Percentiles rank a stretch among this genome's conserved stretches.
Conservation (phyloP, 37 sponge, comb jelly and placozoan genomes). For the Petrosia ficiformis region DNA sequence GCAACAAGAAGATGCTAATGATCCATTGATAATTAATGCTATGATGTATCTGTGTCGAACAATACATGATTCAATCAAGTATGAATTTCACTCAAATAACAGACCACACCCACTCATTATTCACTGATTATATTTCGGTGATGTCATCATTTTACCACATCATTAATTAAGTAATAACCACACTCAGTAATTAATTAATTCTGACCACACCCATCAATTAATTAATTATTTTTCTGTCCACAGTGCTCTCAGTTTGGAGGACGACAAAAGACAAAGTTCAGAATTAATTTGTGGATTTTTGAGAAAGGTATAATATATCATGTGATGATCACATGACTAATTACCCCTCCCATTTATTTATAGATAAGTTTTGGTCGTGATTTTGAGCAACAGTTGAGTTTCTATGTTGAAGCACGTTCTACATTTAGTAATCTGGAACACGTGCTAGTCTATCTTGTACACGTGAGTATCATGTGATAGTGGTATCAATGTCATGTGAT, state of each 20-base stretch:
- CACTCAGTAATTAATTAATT: conserved; percentile 1
- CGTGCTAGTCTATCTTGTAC: conserved; percentile 85
- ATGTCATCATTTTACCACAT: not conserved
- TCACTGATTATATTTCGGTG: conserved; percentile 1
- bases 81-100: conserved; percentile 17
- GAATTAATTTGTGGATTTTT: conserved; percentile 66
- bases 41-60: conserved; percentile 90
- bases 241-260: conserved; percentile 89
- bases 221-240: not conserved
- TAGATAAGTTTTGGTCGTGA: conserved; percentile 82
- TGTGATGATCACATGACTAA: not conserved
- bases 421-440: conserved; percentile 86
- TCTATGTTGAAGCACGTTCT: conserved; percentile 94
- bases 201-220: not conserved
- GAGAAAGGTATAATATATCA: conserved; percentile 30
- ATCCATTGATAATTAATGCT: conserved; percentile 88
- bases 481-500: not conserved
- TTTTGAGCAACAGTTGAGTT: conserved; percentile 96
- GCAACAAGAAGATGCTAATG: conserved; percentile 65
- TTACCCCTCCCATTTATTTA: not conserved
- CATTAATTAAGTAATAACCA: not conserved
- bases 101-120: not conserved
- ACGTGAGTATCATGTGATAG: conserved; percentile 34
- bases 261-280: conserved; percentile 78
- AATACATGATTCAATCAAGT: conserved; percentile 93